Base-by-base conservation (phyloP, 2,888 invertebrate genomes). In the Nemotelus nigrinus region DNA sequence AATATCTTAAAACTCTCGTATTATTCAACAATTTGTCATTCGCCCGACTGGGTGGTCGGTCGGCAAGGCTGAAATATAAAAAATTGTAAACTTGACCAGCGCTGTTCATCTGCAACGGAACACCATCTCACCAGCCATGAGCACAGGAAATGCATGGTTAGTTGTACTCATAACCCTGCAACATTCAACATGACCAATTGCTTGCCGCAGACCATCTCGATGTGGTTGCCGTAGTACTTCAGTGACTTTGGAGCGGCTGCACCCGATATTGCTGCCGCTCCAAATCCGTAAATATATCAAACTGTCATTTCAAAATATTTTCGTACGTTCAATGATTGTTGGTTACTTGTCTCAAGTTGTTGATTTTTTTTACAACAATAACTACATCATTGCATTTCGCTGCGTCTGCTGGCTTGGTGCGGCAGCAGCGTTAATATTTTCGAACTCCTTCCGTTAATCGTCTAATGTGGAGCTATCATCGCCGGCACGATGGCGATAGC, bases 11-110 rank as follows among this genome's bases (percentile, higher is more conserved):
- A 74, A 63, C 74, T 74, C 78, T 75, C 68, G 78, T 75, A 78
- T 78, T 78, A 78, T 78, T 64, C 64, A 71, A 71, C 76, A 78
- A 70, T 78, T 76, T 78, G 76, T 78, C 78, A 78, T 78, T 78
- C 25, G 25, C 25, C 25, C 72, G 78, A 70, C 78, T 63, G 72
- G 77, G 65, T 78, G 77, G 78, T 76, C 77, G 78, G 78, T 78
- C 78, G 77, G 57, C 25, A 71, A 48, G 72, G 67, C 64, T 57
- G 44, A 76, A 77, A 78, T 68, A 70, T 76, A 58, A 58, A 63
- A 55, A 71, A 76, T 48, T 78, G 68, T 58, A 43, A 67, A 70
- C 25, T 58, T 57, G 43, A 58, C 25, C 58, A 44, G n/a, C 65
- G 55, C 75, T 58, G 75, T 44, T 75, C 67, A 57, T 50, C 71